phyloP scores from a whole-genome alignment of 2,113 vertebrate genomes.

The Rhea americana region DNA sequence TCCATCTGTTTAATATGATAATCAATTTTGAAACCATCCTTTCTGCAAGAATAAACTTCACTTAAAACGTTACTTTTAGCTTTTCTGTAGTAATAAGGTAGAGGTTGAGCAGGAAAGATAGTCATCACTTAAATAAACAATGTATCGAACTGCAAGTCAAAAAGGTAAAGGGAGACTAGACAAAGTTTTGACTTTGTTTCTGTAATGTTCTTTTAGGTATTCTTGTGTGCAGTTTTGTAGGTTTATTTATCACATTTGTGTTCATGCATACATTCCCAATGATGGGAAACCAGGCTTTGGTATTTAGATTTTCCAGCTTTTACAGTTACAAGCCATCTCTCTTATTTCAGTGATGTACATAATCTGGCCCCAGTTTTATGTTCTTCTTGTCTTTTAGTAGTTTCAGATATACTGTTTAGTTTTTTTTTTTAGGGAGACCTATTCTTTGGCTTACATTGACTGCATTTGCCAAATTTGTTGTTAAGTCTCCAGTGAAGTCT shows the following conservation, averaged over 20 bases:
- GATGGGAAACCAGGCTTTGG: not conserved
- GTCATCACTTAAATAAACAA: not conserved
- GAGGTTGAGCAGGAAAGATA: not conserved
- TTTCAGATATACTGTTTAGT: not conserved
- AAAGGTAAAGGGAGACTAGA: not conserved
- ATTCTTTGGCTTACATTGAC: not conserved
- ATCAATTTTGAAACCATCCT: not conserved
- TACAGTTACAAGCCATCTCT: not conserved
- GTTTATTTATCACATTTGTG: not conserved
- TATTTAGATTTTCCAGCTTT: not conserved
- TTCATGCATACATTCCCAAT: not conserved
- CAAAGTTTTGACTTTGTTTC: not conserved
- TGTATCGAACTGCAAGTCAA: not conserved
- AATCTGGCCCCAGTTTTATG: not conserved
- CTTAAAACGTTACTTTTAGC: not conserved
- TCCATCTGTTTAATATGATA: not conserved
- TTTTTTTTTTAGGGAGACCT: not conserved
- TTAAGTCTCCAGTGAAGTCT: not conserved
- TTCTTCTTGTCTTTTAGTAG: not conserved
- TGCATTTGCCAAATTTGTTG: not conserved
- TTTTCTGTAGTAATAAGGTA: not conserved
- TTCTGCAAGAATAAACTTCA: not conserved
- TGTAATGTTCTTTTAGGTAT: not conserved
- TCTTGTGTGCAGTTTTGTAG: not conserved
- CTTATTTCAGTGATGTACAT: not conserved